Evolutionary conservation across 2,113 vertebrate genomes (phyloP).

Genomic region (Hippopotamus amphibius): DNA sequence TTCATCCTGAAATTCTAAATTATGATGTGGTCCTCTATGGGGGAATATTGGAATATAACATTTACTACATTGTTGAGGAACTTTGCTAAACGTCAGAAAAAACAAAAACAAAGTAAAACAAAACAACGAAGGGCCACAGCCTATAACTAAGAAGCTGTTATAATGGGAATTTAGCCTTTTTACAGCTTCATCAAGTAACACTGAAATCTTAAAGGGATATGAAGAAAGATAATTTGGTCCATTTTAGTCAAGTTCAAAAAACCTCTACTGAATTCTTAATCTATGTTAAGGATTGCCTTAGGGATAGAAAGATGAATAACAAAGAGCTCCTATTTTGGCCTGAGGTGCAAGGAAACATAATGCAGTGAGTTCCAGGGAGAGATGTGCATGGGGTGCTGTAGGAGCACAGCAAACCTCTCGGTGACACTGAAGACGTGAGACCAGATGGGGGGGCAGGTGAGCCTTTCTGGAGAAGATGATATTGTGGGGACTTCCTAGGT

Average conservation of each 20-base stretch:
- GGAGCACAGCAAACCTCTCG: background rate
- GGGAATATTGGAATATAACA: slow-evolving; percentile 14
- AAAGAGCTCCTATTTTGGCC: background rate
- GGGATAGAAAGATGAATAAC: background rate
- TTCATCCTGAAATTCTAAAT: slow-evolving; percentile 55
- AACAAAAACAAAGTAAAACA: background rate
- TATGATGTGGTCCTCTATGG: background rate
- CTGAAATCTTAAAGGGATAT: slow-evolving; percentile 13
- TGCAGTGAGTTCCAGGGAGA: background rate
- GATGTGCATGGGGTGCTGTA: too few species aligned
- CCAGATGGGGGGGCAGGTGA: background rate
- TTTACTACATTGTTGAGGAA: slow-evolving; percentile 24
- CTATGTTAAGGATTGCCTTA: background rate
- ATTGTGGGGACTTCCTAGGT: too few species aligned
- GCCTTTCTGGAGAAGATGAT: background rate
- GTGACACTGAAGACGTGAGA: background rate
- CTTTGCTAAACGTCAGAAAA: slow-evolving; percentile 38
- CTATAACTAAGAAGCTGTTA: background rate
- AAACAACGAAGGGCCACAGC: background rate
- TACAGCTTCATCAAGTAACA: background rate
- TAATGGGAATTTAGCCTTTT: slow-evolving; percentile 32
- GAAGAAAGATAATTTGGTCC: slow-evolving; percentile 4
- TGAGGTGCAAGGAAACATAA: background rate
- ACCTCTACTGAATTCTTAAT: background rate
- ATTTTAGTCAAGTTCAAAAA: slow-evolving; percentile 33